These are phyloP conservation scores for Bambusicola thoracicus DNA, from an alignment of 2,113 vertebrate species.

Conservation along the genomic window DNA sequence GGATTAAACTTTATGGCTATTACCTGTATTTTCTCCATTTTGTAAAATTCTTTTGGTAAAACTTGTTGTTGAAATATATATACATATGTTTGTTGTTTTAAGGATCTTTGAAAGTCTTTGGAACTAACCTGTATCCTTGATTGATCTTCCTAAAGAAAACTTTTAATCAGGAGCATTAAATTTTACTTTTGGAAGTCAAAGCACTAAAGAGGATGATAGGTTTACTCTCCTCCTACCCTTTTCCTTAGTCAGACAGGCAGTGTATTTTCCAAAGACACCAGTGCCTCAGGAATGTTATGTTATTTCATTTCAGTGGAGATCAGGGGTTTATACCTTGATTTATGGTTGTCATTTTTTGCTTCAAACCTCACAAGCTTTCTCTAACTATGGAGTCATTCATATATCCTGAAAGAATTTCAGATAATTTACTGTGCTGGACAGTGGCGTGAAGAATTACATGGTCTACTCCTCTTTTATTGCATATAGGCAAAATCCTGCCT, in stretches of 20 bases:
- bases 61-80: neutral
- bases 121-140: neutral
- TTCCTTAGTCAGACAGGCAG: slow-evolving; percentile 30
- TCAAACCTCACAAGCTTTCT: slow-evolving; percentile 63
- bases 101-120: neutral
- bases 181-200: neutral
- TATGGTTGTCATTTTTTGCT: slow-evolving; percentile 71
- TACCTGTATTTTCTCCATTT: neutral
- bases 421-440: slow-evolving; percentile 70
- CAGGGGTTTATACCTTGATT: slow-evolving; percentile 70
- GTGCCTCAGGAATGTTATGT: slow-evolving; percentile 56
- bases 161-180: neutral
- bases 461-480: slow-evolving; percentile 54
- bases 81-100: neutral
- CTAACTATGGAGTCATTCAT: slow-evolving; percentile 53
- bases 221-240: slow-evolving; percentile 2
- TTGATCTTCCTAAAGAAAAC: neutral
- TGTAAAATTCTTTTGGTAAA: neutral
- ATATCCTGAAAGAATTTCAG: slow-evolving; percentile 58
- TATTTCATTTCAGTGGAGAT: slow-evolving; percentile 64
- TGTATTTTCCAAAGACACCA: slow-evolving; percentile 63
- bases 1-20: neutral
- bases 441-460: slow-evolving; percentile 49
- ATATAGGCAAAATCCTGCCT: slow-evolving; percentile 8
- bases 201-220: neutral